Evolutionary conservation across 2,888 invertebrate genomes (phyloP), one percentile per base, ranked within the genome.

Genomic region (Xanthostigma xanthostigma): DNA sequence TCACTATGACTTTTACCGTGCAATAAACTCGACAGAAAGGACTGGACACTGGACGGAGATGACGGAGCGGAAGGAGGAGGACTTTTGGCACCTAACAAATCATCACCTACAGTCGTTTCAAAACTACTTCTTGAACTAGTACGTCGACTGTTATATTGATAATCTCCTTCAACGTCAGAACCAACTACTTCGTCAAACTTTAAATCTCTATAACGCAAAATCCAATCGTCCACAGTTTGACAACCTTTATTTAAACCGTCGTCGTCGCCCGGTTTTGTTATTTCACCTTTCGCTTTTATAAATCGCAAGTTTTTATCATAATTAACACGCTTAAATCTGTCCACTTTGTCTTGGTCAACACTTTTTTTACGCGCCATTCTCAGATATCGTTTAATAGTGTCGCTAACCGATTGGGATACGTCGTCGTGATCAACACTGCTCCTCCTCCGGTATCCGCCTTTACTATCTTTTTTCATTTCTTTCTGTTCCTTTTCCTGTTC

Each of bases 321-420:
- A 63, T 91, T 91, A 14, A 91, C 87, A 0, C 89, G 78, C 62
- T 89, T 89, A 62, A 90, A 91, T 45, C 84, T 76, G 60, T 86
- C 89, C 3, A 75, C 79, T 62, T 85, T 85, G 55, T 85, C 84
- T 2, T 81, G 78, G 63, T 89, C 88, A 9, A 84, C 79, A 59
- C 86, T 87, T 61, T 90, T 90, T 62, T 90, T 90, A 36, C 90
- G 74, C 8, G 88, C 89, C 89, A 90, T 90, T 49, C 86, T 72
- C 45, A 90, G 66, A 64, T 90, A 90, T 9, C 89, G 72, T 64
- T 89, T 89, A 51, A 90, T 87, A 0, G 87, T 89, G 60, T 89
- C 87, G 60, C 87, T 84, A 33, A 90, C 89, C 1, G 88, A 89
- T 52, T 88, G 88, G 0, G 87, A 87, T 1, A 88, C 80, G 60